Base-by-base conservation (phyloP, 2,888 invertebrate genomes). In the Brenthis ino region DNA sequence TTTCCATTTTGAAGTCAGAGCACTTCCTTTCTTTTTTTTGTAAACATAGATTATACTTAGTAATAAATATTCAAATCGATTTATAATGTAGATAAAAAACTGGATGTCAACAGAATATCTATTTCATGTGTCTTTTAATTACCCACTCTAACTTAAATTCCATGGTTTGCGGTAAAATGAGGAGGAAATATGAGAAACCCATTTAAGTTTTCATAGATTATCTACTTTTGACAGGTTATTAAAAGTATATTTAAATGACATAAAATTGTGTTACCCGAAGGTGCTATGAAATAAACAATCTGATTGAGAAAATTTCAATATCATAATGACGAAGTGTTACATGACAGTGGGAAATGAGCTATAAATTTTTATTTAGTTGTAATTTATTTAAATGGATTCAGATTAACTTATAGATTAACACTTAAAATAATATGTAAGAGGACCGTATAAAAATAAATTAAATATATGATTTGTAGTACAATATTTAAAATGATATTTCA, bases 201-300 rank as follows among this genome's bases (percentile, higher is more conserved):
- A 57, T 63, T 63, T 67, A 67, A 61, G 51, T 63, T 64, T 24
- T 54, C 33, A 67, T 67, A 67, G 67, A 63, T 63, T 56, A 67
- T 57, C 56, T 55, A 67, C 50, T 50, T 20, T 56, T 63, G 67
- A 67, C 63, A 67, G 63, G 55, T 67, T 67, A 63, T 67, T 67
- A 67, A 61, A 56, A 51, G 37, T 14, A 57, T 51, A 50, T 67
- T 50, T 57, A 58, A 57, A 11, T 20, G 55, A 48, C 37, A 28
- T 12, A 14, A 50, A 16, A 24, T 61, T 33, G 61, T 67, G 37
- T 67, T 50, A 37, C 37, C n/a, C 50, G 63, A 50, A 63, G 51
- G 33, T 65, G 57, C 61, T 6, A 24, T 33, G 24, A 37, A 43
- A 24, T 24, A 33, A 63, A 14, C 6, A 56, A 50, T 13, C 63